These are phyloP conservation scores for Apostichopus leukothele DNA, from an alignment of 53 echinoderm and acorn worm genomes.

Conservation along the genomic window DNA sequence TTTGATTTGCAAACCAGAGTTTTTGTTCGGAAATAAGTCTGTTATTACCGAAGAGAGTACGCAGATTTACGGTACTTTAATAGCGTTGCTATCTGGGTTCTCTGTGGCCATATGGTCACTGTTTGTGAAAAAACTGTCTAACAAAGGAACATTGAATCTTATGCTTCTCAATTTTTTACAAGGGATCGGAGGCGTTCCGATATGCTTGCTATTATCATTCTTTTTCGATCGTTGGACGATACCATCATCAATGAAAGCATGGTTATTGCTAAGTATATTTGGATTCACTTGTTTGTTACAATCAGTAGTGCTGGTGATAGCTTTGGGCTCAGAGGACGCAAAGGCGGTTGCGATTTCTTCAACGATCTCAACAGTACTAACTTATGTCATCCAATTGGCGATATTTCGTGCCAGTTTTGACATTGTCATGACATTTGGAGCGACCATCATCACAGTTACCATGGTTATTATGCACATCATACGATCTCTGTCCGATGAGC, in stretches of 20 bases:
- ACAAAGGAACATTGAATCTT: neutral
- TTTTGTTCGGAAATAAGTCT: neutral
- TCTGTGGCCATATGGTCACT: neutral
- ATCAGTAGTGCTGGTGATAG: neutral
- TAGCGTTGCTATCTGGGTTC: neutral
- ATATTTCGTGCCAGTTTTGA: neutral
- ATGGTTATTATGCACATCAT: neutral
- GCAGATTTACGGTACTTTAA: neutral
- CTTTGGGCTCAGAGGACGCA: neutral
- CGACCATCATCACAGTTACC: neutral
- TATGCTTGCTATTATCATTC: neutral
- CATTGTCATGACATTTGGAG: neutral
- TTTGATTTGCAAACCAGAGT: slow-evolving; percentile 16
- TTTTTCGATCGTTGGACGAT: neutral
- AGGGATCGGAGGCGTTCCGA: slow-evolving; percentile 3
- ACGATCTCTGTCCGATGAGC: neutral
- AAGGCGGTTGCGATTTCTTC: slow-evolving; percentile 14
- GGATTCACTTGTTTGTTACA: neutral
- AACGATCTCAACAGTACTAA: slow-evolving; percentile 1
- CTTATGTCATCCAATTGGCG: neutral
- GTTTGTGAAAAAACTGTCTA: slow-evolving; percentile 4
- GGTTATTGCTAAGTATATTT: neutral
- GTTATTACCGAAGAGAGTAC: neutral
- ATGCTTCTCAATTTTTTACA: slow-evolving; percentile 10
- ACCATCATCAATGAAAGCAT: neutral